phyloP scores from a whole-genome alignment of 2,888 invertebrate species.

The Phengaris arion region DNA sequence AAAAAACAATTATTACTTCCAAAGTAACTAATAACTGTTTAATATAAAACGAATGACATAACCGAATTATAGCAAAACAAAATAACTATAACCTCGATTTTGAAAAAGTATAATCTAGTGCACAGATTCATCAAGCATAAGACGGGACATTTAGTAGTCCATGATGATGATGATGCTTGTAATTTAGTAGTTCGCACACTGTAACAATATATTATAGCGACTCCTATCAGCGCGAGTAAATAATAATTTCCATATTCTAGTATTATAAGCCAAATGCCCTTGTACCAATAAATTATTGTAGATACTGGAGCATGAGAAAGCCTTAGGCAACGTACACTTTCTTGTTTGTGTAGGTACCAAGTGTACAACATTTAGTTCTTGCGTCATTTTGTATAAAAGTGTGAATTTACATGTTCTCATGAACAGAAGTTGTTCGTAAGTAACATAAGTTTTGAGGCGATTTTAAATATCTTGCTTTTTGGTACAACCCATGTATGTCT shows the following conservation, averaged over 20 bases:
- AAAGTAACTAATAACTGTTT: too few species aligned
- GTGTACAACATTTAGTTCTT: neutral
- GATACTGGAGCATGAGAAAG: neutral
- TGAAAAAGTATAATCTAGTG: too few species aligned
- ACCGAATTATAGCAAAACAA: too few species aligned
- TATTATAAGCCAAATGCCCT: neutral
- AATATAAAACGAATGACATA: too few species aligned
- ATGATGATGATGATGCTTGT: neutral
- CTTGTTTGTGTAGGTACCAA: neutral
- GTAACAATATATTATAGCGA: neutral
- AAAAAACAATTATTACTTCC: too few species aligned
- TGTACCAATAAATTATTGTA: neutral
- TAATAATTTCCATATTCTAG: slow-evolving; percentile 6
- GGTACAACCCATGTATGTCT: too few species aligned
- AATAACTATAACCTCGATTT: too few species aligned
- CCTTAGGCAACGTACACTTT: neutral
- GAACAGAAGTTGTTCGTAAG: too few species aligned
- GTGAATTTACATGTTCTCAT: neutral
- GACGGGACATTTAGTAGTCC: neutral
- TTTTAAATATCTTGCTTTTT: too few species aligned
- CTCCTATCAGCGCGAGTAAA: neutral
- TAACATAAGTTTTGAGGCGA: too few species aligned
- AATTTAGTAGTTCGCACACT: neutral
- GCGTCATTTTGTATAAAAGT: neutral
- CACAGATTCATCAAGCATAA: too few species aligned